Conservation (phyloP, 2,888 invertebrate species). For the Branchipolynoe longqiensis region DNA sequence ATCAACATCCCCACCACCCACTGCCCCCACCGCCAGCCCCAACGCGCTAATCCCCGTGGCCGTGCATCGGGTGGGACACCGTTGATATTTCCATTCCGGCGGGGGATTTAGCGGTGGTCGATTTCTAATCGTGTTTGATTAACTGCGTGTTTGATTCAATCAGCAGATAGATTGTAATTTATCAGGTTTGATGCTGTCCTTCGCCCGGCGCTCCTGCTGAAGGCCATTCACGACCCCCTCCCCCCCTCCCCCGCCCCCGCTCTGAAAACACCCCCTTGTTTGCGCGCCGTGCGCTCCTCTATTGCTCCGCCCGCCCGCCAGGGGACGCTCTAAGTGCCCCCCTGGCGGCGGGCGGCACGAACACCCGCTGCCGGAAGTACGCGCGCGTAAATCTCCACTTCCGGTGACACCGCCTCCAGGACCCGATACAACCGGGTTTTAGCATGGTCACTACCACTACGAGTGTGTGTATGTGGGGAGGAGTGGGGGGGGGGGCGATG, state of each 20-base stretch:
- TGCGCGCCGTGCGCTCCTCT: slow-evolving; percentile 28
- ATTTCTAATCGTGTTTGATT: slow-evolving; percentile 57
- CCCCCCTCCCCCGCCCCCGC: background rate
- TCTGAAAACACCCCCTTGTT: slow-evolving; percentile 21
- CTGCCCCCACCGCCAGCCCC: background rate
- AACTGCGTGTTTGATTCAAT: slow-evolving; percentile 58
- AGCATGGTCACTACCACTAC: slow-evolving; percentile 1
- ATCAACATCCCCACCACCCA: no score
- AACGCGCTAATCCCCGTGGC: slow-evolving; percentile 5
- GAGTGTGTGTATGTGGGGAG: background rate
- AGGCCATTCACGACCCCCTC: no score
- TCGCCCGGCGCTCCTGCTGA: background rate
- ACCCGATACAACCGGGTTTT: slow-evolving; percentile 23
- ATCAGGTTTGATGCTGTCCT: slow-evolving; percentile 45
- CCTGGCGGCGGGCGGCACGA: slow-evolving; percentile 34
- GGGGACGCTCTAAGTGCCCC: slow-evolving; percentile 40
- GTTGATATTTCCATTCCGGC: slow-evolving; percentile 53
- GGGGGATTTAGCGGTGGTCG: slow-evolving; percentile 39
- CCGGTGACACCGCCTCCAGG: background rate
- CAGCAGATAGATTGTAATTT: slow-evolving; percentile 54
- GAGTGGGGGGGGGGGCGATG: background rate
- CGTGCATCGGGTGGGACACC: slow-evolving; percentile 6
- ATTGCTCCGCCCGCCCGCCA: slow-evolving; percentile 8
- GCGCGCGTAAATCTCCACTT: slow-evolving; percentile 32
- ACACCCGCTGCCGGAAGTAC: slow-evolving; percentile 30